These are phyloP conservation scores for Procambarus clarkii DNA, from an alignment of 1,140 invertebrate genomes.

Conservation along the genomic window DNA sequence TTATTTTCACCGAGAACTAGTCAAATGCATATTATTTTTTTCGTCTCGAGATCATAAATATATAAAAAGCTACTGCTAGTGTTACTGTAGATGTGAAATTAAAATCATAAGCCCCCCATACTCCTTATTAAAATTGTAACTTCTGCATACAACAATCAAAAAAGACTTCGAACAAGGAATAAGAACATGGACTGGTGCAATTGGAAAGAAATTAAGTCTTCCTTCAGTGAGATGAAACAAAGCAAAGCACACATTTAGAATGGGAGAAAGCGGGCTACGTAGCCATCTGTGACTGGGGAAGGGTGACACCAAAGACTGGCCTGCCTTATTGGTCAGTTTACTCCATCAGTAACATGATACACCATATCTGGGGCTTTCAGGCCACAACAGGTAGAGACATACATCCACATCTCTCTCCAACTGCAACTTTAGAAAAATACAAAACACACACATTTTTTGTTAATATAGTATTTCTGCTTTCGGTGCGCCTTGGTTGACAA, in stretches of 20 bases:
- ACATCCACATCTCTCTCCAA: slow-evolving; percentile 32
- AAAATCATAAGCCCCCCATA: neutral
- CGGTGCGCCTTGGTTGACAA: slow-evolving; percentile 43
- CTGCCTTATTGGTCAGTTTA: slow-evolving; percentile 57
- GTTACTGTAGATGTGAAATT: neutral
- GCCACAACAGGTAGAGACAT: slow-evolving; percentile 24
- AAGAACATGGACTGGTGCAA: slow-evolving; percentile 10
- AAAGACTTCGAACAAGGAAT: slow-evolving; percentile 8
- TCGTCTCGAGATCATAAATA: neutral
- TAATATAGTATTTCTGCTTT: slow-evolving; percentile 33
- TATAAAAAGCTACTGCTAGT: neutral
- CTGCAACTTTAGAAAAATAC: slow-evolving; percentile 63
- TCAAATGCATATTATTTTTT: neutral
- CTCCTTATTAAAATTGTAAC: neutral
- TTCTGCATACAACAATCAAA: neutral
- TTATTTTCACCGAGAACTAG: neutral
- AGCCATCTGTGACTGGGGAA: slow-evolving; percentile 24
- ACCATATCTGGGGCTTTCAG: slow-evolving; percentile 27
- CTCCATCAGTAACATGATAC: slow-evolving; percentile 61
- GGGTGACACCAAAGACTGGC: slow-evolving; percentile 52
- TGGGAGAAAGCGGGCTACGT: neutral
- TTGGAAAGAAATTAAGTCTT: neutral
- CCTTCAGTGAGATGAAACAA: neutral
- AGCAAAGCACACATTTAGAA: slow-evolving; percentile 1
- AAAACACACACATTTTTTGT: slow-evolving; percentile 55